Base-by-base conservation (phyloP, 1,140 invertebrate genomes). In the Atta colombica region DNA sequence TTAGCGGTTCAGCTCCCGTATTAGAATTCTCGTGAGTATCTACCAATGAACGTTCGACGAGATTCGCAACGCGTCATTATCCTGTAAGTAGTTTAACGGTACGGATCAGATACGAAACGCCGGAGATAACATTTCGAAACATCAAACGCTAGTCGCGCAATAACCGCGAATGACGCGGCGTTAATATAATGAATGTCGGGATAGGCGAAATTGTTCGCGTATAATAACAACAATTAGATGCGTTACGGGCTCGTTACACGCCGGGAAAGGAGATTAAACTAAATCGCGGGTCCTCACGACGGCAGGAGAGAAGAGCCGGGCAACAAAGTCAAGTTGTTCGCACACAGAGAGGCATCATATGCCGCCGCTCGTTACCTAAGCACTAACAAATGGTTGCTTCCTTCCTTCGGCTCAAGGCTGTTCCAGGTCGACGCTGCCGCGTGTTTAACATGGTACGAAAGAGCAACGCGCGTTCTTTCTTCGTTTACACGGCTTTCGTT, bases 371-470 rank as follows among this genome's bases (percentile, higher is more conserved):
- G 89, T 90, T 90, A 89, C 85, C 86, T 89, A 90, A 90, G 86
- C 86, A 66, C 80, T 77, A 90, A 89, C 85, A 90, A 90, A 90
- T 87, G 75, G 80, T 65, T 85, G 78, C 63, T 89, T 89, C 77
- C 89, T 90, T 90, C 88, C 89, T 90, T 84, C 86, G 63, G 68
- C 65, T 74, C 86, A 85, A 87, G 86, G 86, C 88, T 89, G 89
- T 87, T 87, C 75, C 89, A 89, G 80, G 88, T 87, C 86, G 80
- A 53, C 77, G 77, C 69, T 71, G 80, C 39, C 78, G 65, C 51
- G 45, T 85, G 89, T 89, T 87, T 89, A 68, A 87, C 88, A 75
- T 61, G 61, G 53, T 51, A 88, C 88, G 89, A 87, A 82, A 63
- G 82, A 66, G 80, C 87, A 53, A 89, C 85, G 87, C 77, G 74